Base-by-base conservation (phyloP, 2,888 invertebrate genomes). In the Aplocera efformata region DNA sequence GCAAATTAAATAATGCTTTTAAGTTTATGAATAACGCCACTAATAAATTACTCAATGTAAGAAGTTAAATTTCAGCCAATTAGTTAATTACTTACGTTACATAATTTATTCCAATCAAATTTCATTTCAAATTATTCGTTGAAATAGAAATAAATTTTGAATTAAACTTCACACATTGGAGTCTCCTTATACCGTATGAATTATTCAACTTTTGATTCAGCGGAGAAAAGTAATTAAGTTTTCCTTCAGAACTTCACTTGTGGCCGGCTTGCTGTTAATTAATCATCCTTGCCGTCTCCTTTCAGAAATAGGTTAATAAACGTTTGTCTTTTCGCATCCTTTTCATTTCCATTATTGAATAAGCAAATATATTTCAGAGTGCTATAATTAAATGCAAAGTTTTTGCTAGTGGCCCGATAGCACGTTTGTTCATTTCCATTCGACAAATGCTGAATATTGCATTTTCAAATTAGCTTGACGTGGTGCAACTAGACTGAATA, bases 211-310 rank as follows among this genome's bases (percentile, higher is more conserved):
- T 76, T 76, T 78, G 74, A 78, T 78, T 77, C 72, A 63, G 58
- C 66, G 55, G 73, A 78, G 79, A 76, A 80, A 81, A 79, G 72
- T 82, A 83, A 81, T 82, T 81, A 82, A 77, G 73, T 79, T 78
- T 78, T 76, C 75, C 70, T 74, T 70, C 60, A 67, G 63, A 42
- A 68, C 67, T 61, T 65, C 73, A 70, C 71, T 73, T 71, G 78
- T 67, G 75, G 76, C 68, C 66, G 65, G 68, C 69, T 66, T 65
- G 53, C 61, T 71, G 72, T 77, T 81, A 82, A 81, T 82, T 79
- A 81, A 81, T 82, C 75, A 81, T 79, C 67, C 62, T 63, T 62
- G 65, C 67, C 67, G 71, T 67, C 72, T 71, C 67, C 72, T 74
- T 75, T 66, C 70, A 65, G 68, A 79, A 80, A 78, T 78, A 72